Conservation (phyloP, 2,888 invertebrate genomes). For the Hydrotaea diabolus region DNA sequence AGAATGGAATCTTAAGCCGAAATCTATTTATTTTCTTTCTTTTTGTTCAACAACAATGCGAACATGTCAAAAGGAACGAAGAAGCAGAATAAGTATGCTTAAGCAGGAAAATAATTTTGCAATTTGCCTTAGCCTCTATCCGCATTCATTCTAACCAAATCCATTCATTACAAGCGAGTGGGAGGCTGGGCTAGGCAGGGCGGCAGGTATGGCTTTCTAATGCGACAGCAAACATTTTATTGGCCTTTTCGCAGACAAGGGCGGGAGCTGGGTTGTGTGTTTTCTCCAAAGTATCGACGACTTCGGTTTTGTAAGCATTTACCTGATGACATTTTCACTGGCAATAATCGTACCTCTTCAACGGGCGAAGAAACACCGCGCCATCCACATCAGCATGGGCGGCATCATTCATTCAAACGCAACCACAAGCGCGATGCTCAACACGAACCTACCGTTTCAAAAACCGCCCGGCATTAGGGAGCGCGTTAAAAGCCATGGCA, state of each 20-base stretch:
- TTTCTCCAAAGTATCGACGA: background rate
- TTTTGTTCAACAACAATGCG: background rate
- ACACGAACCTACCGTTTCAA: too few relatives aligned
- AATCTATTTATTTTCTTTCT: conserved; percentile 9
- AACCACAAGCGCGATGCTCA: too few relatives aligned
- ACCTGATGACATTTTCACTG: conserved; percentile 9
- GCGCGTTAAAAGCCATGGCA: too few relatives aligned
- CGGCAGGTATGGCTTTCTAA: background rate
- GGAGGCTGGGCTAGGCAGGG: background rate
- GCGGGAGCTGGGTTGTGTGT: background rate
- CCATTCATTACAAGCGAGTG: background rate
- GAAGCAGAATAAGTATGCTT: background rate
- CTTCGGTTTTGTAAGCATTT: background rate
- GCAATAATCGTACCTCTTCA: too few relatives aligned
- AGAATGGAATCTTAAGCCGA: background rate
- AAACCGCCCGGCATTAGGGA: too few relatives aligned
- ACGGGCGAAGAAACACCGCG: too few relatives aligned
- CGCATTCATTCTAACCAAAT: conserved; percentile 1
- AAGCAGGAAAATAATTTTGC: conserved; percentile 22
- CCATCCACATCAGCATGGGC: too few relatives aligned
- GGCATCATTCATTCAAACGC: too few relatives aligned
- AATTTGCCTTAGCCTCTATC: conserved; percentile 3
- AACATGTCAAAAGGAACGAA: conserved; percentile 7
- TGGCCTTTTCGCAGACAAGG: background rate
- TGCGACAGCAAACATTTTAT: background rate